Conservation (phyloP, 2,113 vertebrate genomes). For the Prietella phreatophila region DNA sequence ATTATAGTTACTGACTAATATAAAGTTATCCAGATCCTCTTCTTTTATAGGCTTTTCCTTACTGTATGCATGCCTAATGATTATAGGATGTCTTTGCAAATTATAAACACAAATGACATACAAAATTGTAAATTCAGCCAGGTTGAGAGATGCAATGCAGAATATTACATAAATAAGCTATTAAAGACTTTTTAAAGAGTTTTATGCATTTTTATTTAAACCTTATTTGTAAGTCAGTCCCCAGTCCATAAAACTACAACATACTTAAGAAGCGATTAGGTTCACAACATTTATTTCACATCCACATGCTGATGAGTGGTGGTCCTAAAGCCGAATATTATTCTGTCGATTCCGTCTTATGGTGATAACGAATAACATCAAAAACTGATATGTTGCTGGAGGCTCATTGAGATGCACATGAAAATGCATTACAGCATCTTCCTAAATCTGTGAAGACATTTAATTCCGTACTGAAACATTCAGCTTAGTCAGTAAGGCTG, state of each 20-base stretch:
- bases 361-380: background rate
- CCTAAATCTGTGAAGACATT: background rate
- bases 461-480: background rate
- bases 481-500: background rate
- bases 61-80: background rate
- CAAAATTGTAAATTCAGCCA: background rate
- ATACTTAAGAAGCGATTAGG: background rate
- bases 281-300: conserved; percentile 4
- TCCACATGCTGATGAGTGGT: background rate
- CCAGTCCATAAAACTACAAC: background rate
- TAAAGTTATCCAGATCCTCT: background rate
- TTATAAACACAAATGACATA: background rate
- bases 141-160: background rate
- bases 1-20: background rate
- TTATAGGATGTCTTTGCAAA: background rate
- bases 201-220: background rate
- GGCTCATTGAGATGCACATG: background rate
- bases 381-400: background rate
- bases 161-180: background rate
- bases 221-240: background rate
- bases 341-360: background rate
- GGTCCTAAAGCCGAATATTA: background rate
- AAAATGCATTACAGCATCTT: background rate
- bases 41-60: background rate
- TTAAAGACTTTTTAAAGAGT: background rate